Conservation (phyloP, 2,797 vertebrate genomes). For the Chelidonichthys spinosus region DNA sequence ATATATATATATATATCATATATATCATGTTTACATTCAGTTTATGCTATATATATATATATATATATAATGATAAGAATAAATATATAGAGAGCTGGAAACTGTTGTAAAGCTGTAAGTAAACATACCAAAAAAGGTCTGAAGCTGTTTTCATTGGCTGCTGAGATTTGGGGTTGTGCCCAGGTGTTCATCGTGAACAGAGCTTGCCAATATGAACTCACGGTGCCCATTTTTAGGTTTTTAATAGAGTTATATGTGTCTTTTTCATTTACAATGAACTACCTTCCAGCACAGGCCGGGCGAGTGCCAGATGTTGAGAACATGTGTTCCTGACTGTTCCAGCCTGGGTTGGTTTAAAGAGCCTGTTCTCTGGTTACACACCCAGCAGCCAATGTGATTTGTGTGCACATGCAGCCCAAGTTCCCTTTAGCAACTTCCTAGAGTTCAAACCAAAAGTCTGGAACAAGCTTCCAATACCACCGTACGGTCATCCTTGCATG, state of each 20-base stretch:
- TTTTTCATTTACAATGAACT: background rate
- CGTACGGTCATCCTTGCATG: background rate
- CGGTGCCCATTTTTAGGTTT: background rate
- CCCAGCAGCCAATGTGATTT: slow-evolving; percentile 20
- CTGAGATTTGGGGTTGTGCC: background rate
- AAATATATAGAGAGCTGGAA: too few relatives aligned
- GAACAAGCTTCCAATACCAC: slow-evolving; percentile 16
- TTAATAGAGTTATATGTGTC: background rate
- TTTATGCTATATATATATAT: too few relatives aligned
- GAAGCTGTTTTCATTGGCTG: background rate
- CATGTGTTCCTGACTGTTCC: background rate
- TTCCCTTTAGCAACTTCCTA: background rate
- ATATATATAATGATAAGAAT: too few relatives aligned
- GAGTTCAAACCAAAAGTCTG: slow-evolving; percentile 22
- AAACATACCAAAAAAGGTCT: too few relatives aligned
- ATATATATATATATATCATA: too few relatives aligned
- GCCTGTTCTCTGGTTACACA: slow-evolving; percentile 23
- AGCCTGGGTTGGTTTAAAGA: background rate
- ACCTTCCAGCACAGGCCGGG: background rate
- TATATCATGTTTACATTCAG: too few relatives aligned
- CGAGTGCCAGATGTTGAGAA: slow-evolving; percentile 2
- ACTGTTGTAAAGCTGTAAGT: too few relatives aligned
- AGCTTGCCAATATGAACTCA: background rate
- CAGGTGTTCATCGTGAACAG: background rate
- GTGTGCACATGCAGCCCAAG: slow-evolving; percentile 6